Conservation (phyloP, 2,113 vertebrate genomes). For the Aptenodytes forsteri region DNA sequence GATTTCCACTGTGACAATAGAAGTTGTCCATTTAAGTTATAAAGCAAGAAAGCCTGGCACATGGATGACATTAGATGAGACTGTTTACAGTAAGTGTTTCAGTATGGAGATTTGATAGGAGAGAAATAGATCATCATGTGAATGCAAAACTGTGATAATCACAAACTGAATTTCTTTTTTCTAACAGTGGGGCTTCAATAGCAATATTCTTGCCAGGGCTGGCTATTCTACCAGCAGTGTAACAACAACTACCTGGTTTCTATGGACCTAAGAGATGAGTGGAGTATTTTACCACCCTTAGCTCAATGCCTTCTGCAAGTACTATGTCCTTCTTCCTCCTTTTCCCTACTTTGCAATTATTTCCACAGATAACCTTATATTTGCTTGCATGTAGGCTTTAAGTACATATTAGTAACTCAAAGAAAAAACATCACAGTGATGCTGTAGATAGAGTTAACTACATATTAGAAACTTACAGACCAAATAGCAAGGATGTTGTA, state of each 20-base stretch:
- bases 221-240: not conserved
- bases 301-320: not conserved
- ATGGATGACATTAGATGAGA: not conserved
- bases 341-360: not conserved
- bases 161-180: not conserved
- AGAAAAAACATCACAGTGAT: not conserved
- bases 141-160: not conserved
- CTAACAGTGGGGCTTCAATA: not conserved
- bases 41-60: not conserved
- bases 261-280: not conserved
- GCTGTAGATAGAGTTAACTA: not conserved
- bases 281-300: not conserved
- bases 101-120: not conserved
- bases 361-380: not conserved
- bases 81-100: not conserved
- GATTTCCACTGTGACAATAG: not conserved
- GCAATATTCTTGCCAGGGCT: not conserved
- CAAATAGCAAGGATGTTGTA: not conserved
- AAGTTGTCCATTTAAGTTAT: not conserved
- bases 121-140: not conserved
- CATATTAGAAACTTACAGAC: not conserved
- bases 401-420: not conserved
- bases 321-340: not conserved
- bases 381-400: not conserved
- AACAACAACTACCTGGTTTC: not conserved